Conservation (phyloP, 64 coral and sea anemone species). For the Dendrophyllia cribrosa region DNA sequence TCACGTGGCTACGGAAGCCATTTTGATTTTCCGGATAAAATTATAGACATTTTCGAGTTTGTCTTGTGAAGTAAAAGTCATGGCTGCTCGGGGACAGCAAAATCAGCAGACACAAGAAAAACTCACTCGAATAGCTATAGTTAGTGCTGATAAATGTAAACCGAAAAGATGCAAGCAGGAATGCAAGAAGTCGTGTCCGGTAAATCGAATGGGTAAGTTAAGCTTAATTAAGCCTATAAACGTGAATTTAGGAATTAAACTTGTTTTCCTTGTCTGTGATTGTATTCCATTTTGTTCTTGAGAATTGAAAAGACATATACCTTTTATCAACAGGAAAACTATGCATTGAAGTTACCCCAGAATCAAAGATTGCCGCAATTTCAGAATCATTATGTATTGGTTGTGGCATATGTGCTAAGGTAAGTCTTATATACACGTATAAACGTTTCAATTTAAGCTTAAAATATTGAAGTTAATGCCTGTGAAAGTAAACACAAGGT, state of each 20-base stretch:
- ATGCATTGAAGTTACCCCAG: constrained; percentile 88
- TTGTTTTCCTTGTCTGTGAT: not conserved
- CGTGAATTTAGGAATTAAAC: not conserved
- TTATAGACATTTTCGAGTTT: not conserved
- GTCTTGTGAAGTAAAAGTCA: not conserved
- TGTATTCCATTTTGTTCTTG: not conserved
- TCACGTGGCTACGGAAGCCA: constrained; percentile 37
- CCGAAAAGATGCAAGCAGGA: constrained; percentile 92
- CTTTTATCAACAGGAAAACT: constrained; percentile 83
- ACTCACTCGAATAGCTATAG: constrained; percentile 98
- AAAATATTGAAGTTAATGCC: too few species aligned
- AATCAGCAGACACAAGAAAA: constrained; percentile 89
- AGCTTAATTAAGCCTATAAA: too few species aligned
- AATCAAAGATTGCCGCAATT: constrained; percentile 80
- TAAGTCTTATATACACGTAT: constrained; percentile 9
- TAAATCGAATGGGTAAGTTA: constrained; percentile 96
- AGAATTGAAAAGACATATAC: not conserved
- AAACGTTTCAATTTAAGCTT: too few species aligned
- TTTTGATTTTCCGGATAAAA: constrained; percentile 53
- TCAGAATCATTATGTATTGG: constrained; percentile 97
- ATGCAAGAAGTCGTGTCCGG: constrained; percentile 98
- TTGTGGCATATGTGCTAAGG: constrained; percentile 99
- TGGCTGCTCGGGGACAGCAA: constrained; percentile 45
- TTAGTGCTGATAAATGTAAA: constrained; percentile 94
- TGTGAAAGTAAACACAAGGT: too few species aligned